Conservation (phyloP, 2,797 vertebrate species). For the Acanthornis magna region DNA sequence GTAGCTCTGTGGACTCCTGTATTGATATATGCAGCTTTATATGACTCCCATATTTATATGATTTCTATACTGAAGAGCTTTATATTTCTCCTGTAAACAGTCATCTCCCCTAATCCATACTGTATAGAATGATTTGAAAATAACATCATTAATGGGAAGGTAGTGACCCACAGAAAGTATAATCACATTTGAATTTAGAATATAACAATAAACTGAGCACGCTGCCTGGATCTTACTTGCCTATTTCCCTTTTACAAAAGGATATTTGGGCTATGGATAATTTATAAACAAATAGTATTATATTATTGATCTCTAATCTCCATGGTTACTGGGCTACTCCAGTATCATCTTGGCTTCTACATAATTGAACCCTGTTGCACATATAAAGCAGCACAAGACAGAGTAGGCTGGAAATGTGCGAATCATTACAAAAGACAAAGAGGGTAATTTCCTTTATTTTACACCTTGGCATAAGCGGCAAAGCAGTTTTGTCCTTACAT, state of each 20-base stretch:
- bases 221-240: not conserved
- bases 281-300: conserved; percentile 39
- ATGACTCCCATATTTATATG: not conserved
- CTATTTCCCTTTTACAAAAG: not conserved
- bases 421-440: not conserved
- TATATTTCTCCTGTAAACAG: not conserved
- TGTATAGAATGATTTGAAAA: not conserved
- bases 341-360: not conserved
- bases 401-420: not conserved
- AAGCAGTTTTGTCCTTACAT: not conserved
- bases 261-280: not conserved
- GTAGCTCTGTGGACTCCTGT: not conserved
- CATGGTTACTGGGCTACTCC: conserved; percentile 15
- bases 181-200: conserved; percentile 1
- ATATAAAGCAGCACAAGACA: not conserved
- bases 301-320: conserved; percentile 43
- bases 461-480: not conserved
- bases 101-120: not conserved
- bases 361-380: not conserved
- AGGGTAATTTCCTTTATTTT: not conserved
- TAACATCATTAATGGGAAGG: not conserved
- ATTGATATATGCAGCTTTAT: not conserved
- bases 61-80: not conserved
- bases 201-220: not conserved
- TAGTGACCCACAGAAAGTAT: not conserved